Evolutionary conservation across 2,113 vertebrate species (phyloP).

Genomic region (Chlorodrepanis virens): DNA sequence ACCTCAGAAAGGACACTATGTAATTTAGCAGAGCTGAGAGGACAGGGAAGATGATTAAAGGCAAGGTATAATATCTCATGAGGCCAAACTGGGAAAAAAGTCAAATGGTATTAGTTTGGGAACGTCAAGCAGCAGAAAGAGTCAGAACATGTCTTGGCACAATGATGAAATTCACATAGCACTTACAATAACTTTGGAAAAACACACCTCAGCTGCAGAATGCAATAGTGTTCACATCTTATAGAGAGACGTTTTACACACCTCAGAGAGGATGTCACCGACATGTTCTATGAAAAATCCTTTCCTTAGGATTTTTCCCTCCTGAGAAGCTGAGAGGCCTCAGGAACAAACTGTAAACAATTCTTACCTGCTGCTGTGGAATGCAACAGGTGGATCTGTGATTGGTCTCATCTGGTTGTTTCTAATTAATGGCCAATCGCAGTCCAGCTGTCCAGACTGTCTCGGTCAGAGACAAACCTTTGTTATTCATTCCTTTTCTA

Average conservation of each 20-base stretch:
- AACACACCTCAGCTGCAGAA: background rate
- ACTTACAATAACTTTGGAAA: background rate
- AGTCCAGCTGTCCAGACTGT: too few relatives aligned
- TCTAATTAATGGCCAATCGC: too few relatives aligned
- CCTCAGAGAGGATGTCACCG: too few relatives aligned
- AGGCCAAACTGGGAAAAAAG: background rate
- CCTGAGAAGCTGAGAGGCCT: too few relatives aligned
- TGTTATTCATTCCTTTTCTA: too few relatives aligned
- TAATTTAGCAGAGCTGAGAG: conserved; percentile 25
- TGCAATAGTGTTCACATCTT: fast-evolving
- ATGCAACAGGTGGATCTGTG: too few relatives aligned
- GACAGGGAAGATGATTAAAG: background rate
- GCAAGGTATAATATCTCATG: background rate
- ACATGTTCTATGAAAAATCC: too few relatives aligned
- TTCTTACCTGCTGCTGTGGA: too few relatives aligned
- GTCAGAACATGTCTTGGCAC: background rate
- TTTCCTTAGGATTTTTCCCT: too few relatives aligned
- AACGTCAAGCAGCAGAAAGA: background rate
- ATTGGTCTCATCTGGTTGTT: too few relatives aligned
- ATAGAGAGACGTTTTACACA: fast-evolving
- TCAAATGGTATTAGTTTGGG: background rate
- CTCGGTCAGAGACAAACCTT: too few relatives aligned
- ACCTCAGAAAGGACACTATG: background rate
- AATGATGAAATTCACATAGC: fast-evolving
- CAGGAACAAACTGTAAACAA: too few relatives aligned